Base-by-base conservation (phyloP, 2,113 vertebrate species). In the Oceanodroma tethys region DNA sequence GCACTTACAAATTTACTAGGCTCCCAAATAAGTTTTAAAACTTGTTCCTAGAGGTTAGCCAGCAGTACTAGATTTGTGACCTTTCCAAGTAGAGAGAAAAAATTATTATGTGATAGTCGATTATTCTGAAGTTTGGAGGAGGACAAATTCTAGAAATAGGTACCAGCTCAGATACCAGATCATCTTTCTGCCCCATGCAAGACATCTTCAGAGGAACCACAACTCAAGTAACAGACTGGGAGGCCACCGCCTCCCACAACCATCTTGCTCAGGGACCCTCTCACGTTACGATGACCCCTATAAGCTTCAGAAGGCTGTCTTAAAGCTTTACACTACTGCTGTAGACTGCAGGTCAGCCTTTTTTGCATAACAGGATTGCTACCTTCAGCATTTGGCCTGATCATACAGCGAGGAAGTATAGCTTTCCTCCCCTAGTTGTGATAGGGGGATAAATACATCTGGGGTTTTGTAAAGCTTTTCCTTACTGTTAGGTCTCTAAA, bases 211-310 rank as follows among this genome's bases (percentile, higher is more conserved):
- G 62, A 83, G 29, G 32, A 76, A 36, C 9, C 40, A 40, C 32
- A 83, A 20, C 8, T 20, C 80, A 83, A 43, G 27, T 50, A 42
- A 40, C 52, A 68, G 43, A 7, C 11, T 22, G 7, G 32, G 13
- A 59, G 29, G 58, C 22, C 47, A 67, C 30, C 1, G 0, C 63
- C n/a, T 89, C 67, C 58, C 43, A n/a, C 40, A 84, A 7, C 15
- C 48, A 60, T 87, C 65, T 81, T 4, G 1, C 45, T 34, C 1
- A 0, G 16, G 43, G 6, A 76, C 2, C 8, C 34, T 86, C 59
- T 91, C 53, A 42, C 16, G 10, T 81, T 86, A 45, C 67, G 16
- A 1, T 48, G 62, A 52, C 29, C 29, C 10, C 48, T 59, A 1
- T 9, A 30, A 60, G 34, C 34, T 70, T 73, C 10, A 12, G 8